These are phyloP conservation scores for Limonius californicus DNA, from an alignment of 1,140 invertebrate species.

Conservation along the genomic window DNA sequence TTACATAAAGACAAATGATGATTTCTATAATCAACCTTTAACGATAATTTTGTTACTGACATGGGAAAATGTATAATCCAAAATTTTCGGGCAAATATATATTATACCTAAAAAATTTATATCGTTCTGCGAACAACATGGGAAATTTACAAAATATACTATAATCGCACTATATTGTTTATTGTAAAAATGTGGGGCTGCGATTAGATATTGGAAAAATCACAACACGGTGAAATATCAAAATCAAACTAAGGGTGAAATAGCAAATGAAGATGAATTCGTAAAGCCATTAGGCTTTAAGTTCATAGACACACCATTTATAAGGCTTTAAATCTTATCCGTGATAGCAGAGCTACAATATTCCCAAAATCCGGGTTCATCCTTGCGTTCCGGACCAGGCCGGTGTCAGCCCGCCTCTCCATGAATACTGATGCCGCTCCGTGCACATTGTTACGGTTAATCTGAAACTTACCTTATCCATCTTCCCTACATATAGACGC, in stretches of 20 bases:
- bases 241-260: neutral
- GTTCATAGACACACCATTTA: constrained; percentile 25
- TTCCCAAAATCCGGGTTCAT: constrained; percentile 23
- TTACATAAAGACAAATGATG: no score
- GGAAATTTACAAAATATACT: no score
- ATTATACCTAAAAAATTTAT: no score
- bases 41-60: no score
- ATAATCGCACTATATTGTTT: no score
- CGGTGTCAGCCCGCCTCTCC: constrained; percentile 11
- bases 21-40: no score
- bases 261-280: constrained; percentile 17
- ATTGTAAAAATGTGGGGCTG: no score
- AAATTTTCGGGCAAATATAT: no score
- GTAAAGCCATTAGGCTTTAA: constrained; percentile 20
- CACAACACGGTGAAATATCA: no score
- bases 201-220: no score
- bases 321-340: constrained; percentile 25
- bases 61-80: no score
- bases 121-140: no score
- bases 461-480: constrained; percentile 18
- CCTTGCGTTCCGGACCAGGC: constrained; percentile 16
- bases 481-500: constrained; percentile 9
- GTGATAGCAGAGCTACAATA: constrained; percentile 22
- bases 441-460: constrained; percentile 17
- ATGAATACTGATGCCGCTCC: constrained; percentile 21